These are phyloP conservation scores for Cephalopachus bancanus DNA, from an alignment of 2,797 vertebrate genomes.

Conservation along the genomic window DNA sequence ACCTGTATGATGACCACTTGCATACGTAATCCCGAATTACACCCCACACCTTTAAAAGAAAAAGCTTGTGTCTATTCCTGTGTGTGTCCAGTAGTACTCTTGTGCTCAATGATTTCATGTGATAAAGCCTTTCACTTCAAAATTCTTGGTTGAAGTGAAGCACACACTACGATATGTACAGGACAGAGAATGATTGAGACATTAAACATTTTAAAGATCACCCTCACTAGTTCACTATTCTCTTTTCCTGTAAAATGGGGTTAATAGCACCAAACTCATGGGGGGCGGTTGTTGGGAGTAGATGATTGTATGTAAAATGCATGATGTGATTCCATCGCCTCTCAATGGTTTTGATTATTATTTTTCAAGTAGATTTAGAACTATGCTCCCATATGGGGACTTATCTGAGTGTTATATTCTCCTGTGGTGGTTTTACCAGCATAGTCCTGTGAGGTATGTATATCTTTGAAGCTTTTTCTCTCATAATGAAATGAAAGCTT, in stretches of 20 bases:
- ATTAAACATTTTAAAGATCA: not conserved
- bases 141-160: not conserved
- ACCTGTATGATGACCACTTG: too few relatives aligned
- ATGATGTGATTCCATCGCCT: not conserved
- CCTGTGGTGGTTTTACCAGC: not conserved
- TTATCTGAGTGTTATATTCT: not conserved
- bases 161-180: not conserved
- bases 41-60: too few relatives aligned
- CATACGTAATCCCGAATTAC: too few relatives aligned
- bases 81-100: not conserved
- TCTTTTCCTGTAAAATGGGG: not conserved
- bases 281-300: not conserved
- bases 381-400: not conserved
- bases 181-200: not conserved
- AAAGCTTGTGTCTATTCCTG: not conserved
- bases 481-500: not conserved
- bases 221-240: not conserved
- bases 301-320: not conserved
- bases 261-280: not conserved
- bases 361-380: not conserved
- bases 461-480: not conserved
- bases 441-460: not conserved
- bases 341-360: not conserved
- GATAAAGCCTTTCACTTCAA: slow-evolving; percentile 47
- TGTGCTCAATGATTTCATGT: not conserved